A percentile compares a stretch with the other conserved stretches of the same genome.
Conservation (phyloP, 2,113 vertebrate genomes). For the Sardina pilchardus region DNA sequence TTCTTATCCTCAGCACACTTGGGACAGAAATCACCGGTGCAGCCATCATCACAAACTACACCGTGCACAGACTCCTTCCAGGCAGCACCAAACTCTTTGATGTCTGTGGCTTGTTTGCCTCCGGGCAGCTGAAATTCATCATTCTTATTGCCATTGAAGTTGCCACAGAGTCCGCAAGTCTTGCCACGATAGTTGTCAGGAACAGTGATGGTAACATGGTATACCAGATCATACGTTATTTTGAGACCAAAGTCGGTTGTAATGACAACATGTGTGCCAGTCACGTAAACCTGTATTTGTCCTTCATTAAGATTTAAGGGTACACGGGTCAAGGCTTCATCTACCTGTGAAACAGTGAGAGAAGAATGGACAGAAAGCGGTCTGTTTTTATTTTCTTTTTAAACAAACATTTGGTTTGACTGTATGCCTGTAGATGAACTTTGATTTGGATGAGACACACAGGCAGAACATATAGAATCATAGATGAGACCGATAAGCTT, state of each 20-base stretch:
- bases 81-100: conserved; percentile 5
- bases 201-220: conserved; percentile 31
- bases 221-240: conserved; percentile 48
- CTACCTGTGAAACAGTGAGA: conserved; percentile 41
- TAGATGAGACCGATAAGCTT: background rate
- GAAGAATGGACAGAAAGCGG: background rate
- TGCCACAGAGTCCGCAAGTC: conserved; percentile 50
- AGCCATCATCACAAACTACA: conserved; percentile 24
- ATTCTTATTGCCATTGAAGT: conserved; percentile 40
- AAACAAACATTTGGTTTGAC: background rate
- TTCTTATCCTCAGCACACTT: conserved; percentile 16
- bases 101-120: background rate
- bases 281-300: conserved; percentile 29
- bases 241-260: conserved; percentile 42
- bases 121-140: conserved; percentile 2
- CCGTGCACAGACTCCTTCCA: conserved; percentile 16
- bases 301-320: conserved; percentile 31
- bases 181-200: conserved; percentile 38
- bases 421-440: background rate
- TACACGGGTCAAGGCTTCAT: conserved; percentile 16
- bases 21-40: background rate
- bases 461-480: background rate
- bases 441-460: background rate
- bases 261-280: background rate
- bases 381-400: background rate